Conservation (phyloP, 2,888 invertebrate genomes). For the Drosophila imparisetae region DNA sequence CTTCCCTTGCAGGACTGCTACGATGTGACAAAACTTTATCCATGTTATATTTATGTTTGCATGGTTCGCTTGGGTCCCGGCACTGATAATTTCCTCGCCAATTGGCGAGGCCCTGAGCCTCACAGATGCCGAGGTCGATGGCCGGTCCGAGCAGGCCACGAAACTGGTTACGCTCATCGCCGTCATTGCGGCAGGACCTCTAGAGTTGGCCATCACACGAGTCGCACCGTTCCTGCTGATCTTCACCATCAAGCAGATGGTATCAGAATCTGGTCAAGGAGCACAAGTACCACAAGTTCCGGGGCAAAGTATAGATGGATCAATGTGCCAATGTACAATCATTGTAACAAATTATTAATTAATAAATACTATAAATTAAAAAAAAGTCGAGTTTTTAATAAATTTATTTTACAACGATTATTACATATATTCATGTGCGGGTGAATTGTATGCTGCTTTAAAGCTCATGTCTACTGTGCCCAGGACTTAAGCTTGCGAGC, state of each 20-base stretch:
- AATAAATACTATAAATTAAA: slow-evolving; percentile 15
- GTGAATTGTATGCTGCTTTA: not conserved
- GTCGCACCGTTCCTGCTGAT: slow-evolving; percentile 83
- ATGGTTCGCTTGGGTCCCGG: slow-evolving; percentile 52
- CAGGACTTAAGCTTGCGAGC: slow-evolving; percentile 17
- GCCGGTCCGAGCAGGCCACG: slow-evolving; percentile 76
- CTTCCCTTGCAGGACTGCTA: not conserved
- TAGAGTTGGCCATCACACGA: slow-evolving; percentile 80
- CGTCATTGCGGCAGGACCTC: slow-evolving; percentile 63
- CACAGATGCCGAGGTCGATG: slow-evolving; percentile 74
- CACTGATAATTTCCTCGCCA: slow-evolving; percentile 69
- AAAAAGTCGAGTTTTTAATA: not conserved
- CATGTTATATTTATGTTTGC: not conserved
- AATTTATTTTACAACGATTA: not conserved
- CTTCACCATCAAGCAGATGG: slow-evolving; percentile 82
- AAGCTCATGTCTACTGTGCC: not conserved
- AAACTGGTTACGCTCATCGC: slow-evolving; percentile 82
- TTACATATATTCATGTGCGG: not conserved
- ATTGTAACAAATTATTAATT: not conserved
- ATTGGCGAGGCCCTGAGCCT: slow-evolving; percentile 61
- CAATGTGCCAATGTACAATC: not conserved
- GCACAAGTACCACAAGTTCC: slow-evolving; percentile 84
- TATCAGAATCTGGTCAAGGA: slow-evolving; percentile 82
- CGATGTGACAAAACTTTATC: not conserved
- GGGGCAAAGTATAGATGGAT: slow-evolving; percentile 82